phyloP scores from a whole-genome alignment of 1,140 invertebrate genomes.

The Ceratitis capitata region DNA sequence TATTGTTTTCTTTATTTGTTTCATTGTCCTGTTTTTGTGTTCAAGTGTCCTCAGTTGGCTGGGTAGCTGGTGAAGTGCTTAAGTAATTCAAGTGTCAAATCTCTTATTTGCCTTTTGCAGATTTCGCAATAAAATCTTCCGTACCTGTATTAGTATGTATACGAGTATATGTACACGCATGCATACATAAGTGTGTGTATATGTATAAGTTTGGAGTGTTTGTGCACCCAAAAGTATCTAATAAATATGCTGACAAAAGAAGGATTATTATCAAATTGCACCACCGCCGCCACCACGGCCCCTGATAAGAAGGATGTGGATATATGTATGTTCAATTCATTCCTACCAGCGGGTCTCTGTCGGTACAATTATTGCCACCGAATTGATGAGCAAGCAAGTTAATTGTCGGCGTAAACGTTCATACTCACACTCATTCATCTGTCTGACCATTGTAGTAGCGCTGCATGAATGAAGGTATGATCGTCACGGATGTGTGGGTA shows the following conservation, averaged over 20 bases:
- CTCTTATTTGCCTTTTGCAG: constrained; percentile 43
- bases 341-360: constrained; percentile 8
- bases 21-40: constrained; percentile 36
- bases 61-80: constrained; percentile 40
- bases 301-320: constrained; percentile 34
- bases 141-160: background rate
- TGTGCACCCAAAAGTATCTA: constrained; percentile 33
- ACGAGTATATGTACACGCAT: too few species aligned
- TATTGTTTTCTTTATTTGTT: constrained; percentile 35
- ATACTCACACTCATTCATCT: constrained; percentile 2
- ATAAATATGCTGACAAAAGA: constrained; percentile 45
- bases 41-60: background rate
- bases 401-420: constrained; percentile 41
- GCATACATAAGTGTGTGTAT: background rate
- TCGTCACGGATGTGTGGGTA: background rate
- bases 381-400: constrained; percentile 42
- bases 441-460: background rate
- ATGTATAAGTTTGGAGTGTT: background rate
- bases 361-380: constrained; percentile 1
- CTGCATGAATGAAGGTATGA: background rate
- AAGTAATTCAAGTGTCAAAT: constrained; percentile 46
- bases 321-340: constrained; percentile 8
- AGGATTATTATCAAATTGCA: constrained; percentile 43
- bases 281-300: background rate
- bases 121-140: constrained; percentile 43